These are phyloP conservation scores for Tetrax tetrax DNA, from an alignment of 2,113 vertebrate genomes.

Conservation along the genomic window DNA sequence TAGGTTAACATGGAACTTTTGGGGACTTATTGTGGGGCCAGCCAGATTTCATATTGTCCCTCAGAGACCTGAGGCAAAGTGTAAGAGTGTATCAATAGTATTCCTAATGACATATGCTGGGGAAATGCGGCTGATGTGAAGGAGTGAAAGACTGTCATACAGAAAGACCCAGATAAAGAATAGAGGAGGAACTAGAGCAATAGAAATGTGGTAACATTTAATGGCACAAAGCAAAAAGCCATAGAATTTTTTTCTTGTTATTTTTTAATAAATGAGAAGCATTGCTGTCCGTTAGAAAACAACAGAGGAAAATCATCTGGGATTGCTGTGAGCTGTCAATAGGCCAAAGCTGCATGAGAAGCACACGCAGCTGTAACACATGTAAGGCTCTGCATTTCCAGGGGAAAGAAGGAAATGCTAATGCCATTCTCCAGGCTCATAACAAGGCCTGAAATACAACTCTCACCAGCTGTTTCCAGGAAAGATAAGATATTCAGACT, in stretches of 20 bases:
- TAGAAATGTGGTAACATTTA: not conserved
- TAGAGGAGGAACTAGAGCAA: not conserved
- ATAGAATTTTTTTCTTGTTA: not conserved
- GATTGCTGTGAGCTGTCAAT: not conserved
- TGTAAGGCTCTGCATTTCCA: not conserved
- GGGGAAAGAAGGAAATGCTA: not conserved
- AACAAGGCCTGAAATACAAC: slow-evolving; percentile 29
- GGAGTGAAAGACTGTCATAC: not conserved
- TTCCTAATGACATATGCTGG: not conserved
- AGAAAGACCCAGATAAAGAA: not conserved
- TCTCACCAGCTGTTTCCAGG: slow-evolving; percentile 3
- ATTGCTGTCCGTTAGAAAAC: not conserved
- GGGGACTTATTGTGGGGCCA: rapidly evolving
- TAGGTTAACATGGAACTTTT: not conserved
- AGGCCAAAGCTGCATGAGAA: not conserved
- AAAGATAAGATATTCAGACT: not conserved
- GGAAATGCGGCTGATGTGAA: not conserved
- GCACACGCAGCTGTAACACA: not conserved
- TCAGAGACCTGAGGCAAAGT: not conserved
- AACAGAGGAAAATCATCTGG: not conserved
- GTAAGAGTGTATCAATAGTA: not conserved
- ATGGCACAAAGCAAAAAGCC: not conserved
- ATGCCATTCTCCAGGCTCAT: not conserved
- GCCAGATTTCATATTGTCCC: not conserved
- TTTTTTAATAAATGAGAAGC: not conserved